Conservation (phyloP, 2,888 invertebrate species). For the Polietes domitor region DNA sequence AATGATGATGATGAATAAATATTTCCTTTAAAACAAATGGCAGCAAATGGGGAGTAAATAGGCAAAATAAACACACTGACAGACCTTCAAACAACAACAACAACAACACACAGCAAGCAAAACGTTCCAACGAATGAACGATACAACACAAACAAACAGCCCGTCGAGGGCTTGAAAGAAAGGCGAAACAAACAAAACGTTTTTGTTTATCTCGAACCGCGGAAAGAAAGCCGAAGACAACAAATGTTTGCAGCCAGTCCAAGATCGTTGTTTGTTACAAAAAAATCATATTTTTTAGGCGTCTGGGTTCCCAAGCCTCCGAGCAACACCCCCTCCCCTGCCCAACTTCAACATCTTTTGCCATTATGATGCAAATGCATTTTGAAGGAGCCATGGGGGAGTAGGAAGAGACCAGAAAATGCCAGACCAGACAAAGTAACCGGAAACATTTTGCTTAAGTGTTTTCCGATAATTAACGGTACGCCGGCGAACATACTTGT, state of each 20-base stretch:
- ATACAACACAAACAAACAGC: not conserved
- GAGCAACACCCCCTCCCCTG: not conserved
- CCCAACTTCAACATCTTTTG: not conserved
- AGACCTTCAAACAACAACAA: not conserved
- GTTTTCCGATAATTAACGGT: conserved; percentile 65
- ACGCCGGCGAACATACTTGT: not conserved
- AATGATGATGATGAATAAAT: conserved; percentile 49
- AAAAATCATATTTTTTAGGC: conserved; percentile 26
- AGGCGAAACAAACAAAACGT: not conserved
- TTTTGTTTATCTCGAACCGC: conserved; percentile 30
- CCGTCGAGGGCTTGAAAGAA: conserved; percentile 9
- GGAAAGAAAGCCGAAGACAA: conserved; percentile 2
- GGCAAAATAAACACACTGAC: conserved; percentile 8
- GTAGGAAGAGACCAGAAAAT: not conserved
- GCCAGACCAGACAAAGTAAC: no score
- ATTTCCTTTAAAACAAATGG: conserved; percentile 59
- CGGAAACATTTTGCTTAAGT: conserved; percentile 63
- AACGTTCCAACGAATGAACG: not conserved
- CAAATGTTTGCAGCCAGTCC: conserved; percentile 51
- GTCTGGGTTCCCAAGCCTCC: not conserved
- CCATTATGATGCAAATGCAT: conserved; percentile 57
- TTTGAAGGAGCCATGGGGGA: conserved; percentile 12
- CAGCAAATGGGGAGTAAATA: conserved; percentile 44
- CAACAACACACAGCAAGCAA: not conserved
- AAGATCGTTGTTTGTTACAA: not conserved